Evolutionary conservation across 1,140 invertebrate genomes (phyloP).

Genomic region (Dinothrombium tinctorium): DNA sequence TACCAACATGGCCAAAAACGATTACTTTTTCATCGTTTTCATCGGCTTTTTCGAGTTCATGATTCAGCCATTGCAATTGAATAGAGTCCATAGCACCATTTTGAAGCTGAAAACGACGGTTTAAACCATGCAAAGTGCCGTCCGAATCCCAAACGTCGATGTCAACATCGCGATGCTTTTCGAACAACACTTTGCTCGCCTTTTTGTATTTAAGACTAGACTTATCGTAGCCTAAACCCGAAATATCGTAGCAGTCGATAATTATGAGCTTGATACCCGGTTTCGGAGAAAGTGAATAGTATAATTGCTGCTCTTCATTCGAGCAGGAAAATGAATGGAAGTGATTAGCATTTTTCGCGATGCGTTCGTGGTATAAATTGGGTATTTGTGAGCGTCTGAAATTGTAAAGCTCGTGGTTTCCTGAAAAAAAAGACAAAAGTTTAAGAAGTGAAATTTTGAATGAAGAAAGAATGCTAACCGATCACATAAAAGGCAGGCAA

Average conservation of each 20-base stretch:
- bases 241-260: constrained; percentile 21
- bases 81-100: constrained; percentile 20
- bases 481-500: background rate
- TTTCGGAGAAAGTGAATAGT: constrained; percentile 18
- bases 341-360: background rate
- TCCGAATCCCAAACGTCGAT: constrained; percentile 18
- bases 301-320: constrained; percentile 9
- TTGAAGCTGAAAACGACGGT: constrained; percentile 19
- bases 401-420: constrained; percentile 25
- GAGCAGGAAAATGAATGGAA: background rate
- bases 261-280: constrained; percentile 18
- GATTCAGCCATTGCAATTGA: constrained; percentile 20
- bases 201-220: constrained; percentile 13
- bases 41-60: constrained; percentile 16
- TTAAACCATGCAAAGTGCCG: constrained; percentile 13
- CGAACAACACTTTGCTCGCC: constrained; percentile 13
- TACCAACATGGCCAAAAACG: constrained; percentile 18
- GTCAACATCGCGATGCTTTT: constrained; percentile 19
- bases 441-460: background rate
- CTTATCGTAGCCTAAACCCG: constrained; percentile 17
- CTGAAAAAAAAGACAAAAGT: constrained; percentile 9
- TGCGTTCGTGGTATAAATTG: constrained; percentile 9
- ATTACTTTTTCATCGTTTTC: constrained; percentile 14
- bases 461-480: background rate
- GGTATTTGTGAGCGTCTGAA: constrained; percentile 17